phyloP scores from a whole-genome alignment of 1,140 invertebrate species.

The Danaus melanippus region DNA sequence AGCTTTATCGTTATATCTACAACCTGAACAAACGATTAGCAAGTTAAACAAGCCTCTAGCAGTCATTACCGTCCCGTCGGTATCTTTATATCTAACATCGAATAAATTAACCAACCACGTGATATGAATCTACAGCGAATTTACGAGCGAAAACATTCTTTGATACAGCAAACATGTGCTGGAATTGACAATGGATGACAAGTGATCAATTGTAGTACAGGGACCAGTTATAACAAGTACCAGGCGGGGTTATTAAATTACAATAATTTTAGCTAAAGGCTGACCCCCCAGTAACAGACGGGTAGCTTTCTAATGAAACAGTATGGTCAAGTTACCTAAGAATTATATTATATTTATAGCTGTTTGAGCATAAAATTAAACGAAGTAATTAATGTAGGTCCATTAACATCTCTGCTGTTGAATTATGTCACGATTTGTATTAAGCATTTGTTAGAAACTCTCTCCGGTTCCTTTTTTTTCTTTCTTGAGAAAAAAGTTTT shows the following conservation, averaged over 20 bases:
- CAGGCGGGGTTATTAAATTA: slow-evolving; percentile 59
- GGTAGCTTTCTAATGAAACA: no score
- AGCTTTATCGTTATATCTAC: slow-evolving; percentile 48
- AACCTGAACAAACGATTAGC: slow-evolving; percentile 52
- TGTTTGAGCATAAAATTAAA: no score
- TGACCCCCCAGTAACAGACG: slow-evolving; percentile 5
- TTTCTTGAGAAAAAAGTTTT: no score
- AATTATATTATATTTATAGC: no score
- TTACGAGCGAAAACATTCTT: slow-evolving; percentile 60
- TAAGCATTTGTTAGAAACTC: no score
- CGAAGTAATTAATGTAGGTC: no score
- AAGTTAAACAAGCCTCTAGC: slow-evolving; percentile 57
- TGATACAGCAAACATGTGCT: slow-evolving; percentile 9
- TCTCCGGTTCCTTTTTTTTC: no score
- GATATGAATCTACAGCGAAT: slow-evolving; percentile 49
- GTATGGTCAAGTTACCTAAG: no score
- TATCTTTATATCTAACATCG: slow-evolving; percentile 44
- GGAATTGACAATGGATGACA: slow-evolving; percentile 22
- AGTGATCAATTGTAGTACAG: slow-evolving; percentile 60
- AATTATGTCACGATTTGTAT: no score
- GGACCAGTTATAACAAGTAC: slow-evolving; percentile 25
- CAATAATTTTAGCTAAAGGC: slow-evolving; percentile 47
- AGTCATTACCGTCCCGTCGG: slow-evolving; percentile 30
- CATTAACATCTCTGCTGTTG: no score
- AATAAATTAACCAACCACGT: slow-evolving; percentile 48